Conservation (phyloP, 2,888 invertebrate species). For the Hirtodrosophila duncani region DNA sequence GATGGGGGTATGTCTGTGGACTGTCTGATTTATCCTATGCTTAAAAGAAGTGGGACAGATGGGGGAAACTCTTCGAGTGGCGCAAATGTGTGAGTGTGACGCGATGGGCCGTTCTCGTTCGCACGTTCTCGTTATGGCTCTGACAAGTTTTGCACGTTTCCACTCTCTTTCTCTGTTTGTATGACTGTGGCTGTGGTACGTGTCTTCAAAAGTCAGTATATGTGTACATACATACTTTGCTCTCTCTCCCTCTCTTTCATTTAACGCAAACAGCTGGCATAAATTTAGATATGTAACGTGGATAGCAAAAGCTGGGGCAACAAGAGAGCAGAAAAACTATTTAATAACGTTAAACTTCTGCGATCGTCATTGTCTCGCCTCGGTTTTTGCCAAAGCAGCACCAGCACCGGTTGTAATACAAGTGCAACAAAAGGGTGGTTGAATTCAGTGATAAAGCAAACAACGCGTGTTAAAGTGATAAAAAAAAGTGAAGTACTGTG, state of each 20-base stretch:
- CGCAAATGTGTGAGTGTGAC: no score
- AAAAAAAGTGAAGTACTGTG: conserved; percentile 12
- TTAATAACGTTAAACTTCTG: conserved; percentile 52
- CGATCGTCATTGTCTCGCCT: conserved; percentile 48
- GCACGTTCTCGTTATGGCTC: no score
- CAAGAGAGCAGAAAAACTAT: conserved; percentile 37
- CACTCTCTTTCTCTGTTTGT: no score
- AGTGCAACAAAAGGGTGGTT: conserved; percentile 16
- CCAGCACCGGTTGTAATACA: conserved; percentile 1
- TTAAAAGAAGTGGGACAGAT: no score
- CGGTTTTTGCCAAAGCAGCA: conserved; percentile 10
- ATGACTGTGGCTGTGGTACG: conserved; percentile 6
- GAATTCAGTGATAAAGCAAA: conserved; percentile 46
- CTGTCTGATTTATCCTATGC: no score
- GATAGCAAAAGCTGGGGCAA: conserved; percentile 10
- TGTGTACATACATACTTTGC: conserved; percentile 6
- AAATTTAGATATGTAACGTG: conserved; percentile 8
- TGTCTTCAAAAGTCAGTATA: conserved; percentile 17
- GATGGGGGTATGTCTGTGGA: no score
- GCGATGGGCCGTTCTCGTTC: no score
- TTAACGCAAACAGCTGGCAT: conserved; percentile 12
- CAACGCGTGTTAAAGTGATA: conserved; percentile 37
- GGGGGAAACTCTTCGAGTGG: no score
- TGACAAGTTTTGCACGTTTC: no score
- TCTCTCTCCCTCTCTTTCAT: conserved; percentile 2